These are phyloP conservation scores for Trilocha varians DNA, from an alignment of 2,888 invertebrate species.

Conservation along the genomic window DNA sequence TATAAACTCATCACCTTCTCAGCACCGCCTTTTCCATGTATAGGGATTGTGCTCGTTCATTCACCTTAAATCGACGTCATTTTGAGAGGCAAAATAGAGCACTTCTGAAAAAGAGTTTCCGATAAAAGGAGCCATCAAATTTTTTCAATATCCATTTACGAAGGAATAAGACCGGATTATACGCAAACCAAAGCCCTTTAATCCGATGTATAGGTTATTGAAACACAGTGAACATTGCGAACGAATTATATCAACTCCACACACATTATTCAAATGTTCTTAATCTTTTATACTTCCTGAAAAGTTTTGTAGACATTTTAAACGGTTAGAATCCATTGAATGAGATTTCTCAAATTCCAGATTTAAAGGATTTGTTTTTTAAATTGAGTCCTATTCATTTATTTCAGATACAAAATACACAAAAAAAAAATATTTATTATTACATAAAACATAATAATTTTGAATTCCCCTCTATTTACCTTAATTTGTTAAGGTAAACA, in stretches of 20 bases:
- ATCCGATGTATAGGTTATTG: constrained; percentile 56
- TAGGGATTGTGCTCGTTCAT: constrained; percentile 66
- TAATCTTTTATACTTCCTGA: constrained; percentile 16
- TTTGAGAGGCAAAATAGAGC: constrained; percentile 64
- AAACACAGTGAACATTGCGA: constrained; percentile 44
- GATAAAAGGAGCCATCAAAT: constrained; percentile 60
- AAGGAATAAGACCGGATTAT: constrained; percentile 63
- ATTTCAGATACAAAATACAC: too few relatives aligned
- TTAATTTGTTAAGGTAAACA: too few relatives aligned
- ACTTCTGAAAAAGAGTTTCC: constrained; percentile 61
- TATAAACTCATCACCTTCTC: constrained; percentile 66
- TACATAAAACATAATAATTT: too few relatives aligned
- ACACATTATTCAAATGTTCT: constrained; percentile 11
- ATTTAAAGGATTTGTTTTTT: too few relatives aligned
- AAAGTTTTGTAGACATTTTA: neutral
- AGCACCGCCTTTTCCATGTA: constrained; percentile 68
- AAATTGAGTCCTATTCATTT: too few relatives aligned
- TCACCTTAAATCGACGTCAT: constrained; percentile 70
- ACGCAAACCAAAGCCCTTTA: constrained; percentile 57
- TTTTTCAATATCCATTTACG: constrained; percentile 68
- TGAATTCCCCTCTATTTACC: too few relatives aligned
- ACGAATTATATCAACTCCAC: constrained; percentile 31
- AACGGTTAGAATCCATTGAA: too few relatives aligned
- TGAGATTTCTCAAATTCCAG: too few relatives aligned
- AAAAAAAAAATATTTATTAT: too few relatives aligned